Base-by-base conservation (phyloP, 2,888 invertebrate species). In the Ornithoptera alexandrae region DNA sequence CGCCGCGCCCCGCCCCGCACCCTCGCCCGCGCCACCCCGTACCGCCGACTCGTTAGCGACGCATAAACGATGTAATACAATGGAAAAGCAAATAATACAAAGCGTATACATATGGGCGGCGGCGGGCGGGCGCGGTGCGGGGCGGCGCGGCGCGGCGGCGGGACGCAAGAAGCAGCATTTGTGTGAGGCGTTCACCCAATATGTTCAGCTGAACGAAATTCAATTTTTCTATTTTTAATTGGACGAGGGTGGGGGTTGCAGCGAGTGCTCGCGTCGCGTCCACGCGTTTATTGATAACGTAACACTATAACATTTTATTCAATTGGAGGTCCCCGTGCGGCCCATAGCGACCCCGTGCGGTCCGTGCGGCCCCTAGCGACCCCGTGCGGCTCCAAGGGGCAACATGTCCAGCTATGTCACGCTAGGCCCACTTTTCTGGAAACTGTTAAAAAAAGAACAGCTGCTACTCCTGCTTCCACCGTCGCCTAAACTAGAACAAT, bases 141-240 rank as follows among this genome's bases (percentile, higher is more conserved):
- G 2, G 39, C 39, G 7, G 39, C 6, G 39, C 0, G 42, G 10
- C 8, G 42, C 10, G 42, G 42, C 7, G 46, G 46, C 57, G 59
- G 73, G 68, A 77, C 75, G 71, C 74, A 80, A 78, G 81, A 83
- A 82, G 83, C 84, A 85, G 87, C 92, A 92, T 91, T 92, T 91
- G 92, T 88, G 83, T 85, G 85, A 90, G 91, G 92, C 92, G 92
- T 88, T 83, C 84, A 81, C 87, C 83, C 88, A 90, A 88, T 89
- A 90, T 89, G 89, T 86, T 87, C 82, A 79, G 78, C 77, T 78
- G 79, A 83, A 82, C 79, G 82, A 85, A 88, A 89, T 87, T 86
- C 85, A 87, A 85, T 89, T 88, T 88, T 87, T 89, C 83, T 86
- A 79, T 85, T 88, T 89, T 89, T 90, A 90, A 91, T 90, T 90